Percentiles rank a stretch among this genome's conserved stretches.
Evolutionary conservation across 2,113 vertebrate genomes (phyloP).

Genomic region (Hyperoodon ampullatus): DNA sequence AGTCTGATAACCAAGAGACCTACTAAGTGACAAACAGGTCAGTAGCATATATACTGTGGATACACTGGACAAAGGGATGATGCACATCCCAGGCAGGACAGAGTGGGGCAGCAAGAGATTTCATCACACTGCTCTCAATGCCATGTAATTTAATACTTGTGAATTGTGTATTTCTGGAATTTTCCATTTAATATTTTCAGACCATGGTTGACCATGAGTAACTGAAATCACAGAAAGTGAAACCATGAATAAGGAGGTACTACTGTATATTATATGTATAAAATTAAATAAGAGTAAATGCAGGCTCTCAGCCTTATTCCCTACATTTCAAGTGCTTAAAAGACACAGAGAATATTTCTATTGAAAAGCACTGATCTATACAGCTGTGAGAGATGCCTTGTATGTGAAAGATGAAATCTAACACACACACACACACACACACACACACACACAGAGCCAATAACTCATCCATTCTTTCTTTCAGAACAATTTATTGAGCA

Average conservation of each 20-base stretch:
- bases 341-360: neutral
- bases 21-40: neutral
- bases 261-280: neutral
- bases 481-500: neutral
- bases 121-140: neutral
- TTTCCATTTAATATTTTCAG: neutral
- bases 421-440: neutral
- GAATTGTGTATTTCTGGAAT: neutral
- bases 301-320: neutral
- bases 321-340: neutral
- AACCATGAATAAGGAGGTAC: neutral
- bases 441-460: neutral
- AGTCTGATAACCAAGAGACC: neutral
- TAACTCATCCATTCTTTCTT: neutral
- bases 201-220: neutral
- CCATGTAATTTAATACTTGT: neutral
- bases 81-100: neutral
- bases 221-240: neutral
- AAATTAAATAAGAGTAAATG: slow-evolving; percentile 21
- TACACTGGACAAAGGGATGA: neutral
- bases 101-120: neutral
- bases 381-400: neutral
- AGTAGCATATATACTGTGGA: neutral
- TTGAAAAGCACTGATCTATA: neutral
- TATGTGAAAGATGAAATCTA: neutral